phyloP scores from a whole-genome alignment of 2,888 invertebrate genomes.

The Junonia oenone region DNA sequence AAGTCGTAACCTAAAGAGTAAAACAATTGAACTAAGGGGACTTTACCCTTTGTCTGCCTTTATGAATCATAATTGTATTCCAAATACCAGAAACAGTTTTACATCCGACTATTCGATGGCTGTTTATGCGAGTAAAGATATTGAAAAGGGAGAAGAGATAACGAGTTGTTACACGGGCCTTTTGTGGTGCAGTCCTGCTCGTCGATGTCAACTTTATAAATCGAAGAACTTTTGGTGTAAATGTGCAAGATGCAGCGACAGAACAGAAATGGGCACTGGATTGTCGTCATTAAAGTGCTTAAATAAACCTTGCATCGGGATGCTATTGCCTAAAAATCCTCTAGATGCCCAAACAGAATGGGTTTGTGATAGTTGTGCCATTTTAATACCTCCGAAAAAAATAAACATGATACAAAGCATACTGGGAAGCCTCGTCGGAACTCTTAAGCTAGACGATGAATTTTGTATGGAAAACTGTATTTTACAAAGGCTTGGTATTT shows the following conservation, averaged over 20 bases:
- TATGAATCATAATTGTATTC: constrained; percentile 84
- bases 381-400: constrained; percentile 53
- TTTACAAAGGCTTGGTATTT: constrained; percentile 50
- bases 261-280: constrained; percentile 79
- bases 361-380: constrained; percentile 77
- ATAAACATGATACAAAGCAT: constrained; percentile 65
- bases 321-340: constrained; percentile 74
- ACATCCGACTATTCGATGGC: constrained; percentile 74
- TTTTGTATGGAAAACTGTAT: constrained; percentile 59
- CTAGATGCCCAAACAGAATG: constrained; percentile 68
- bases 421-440: constrained; percentile 76
- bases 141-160: constrained; percentile 80
- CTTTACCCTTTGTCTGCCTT: constrained; percentile 83
- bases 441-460: constrained; percentile 64
- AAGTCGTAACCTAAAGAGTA: constrained; percentile 43
- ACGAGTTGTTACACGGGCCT: constrained; percentile 83
- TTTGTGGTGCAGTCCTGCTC: constrained; percentile 82
- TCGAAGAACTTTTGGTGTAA: constrained; percentile 84
- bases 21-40: constrained; percentile 72
- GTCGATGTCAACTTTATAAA: constrained; percentile 79
- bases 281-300: constrained; percentile 77
- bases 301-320: constrained; percentile 69
- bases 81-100: constrained; percentile 83
- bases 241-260: constrained; percentile 82
- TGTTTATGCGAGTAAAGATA: constrained; percentile 78